These are phyloP conservation scores for Campoletis raptor DNA, from an alignment of 2,888 invertebrate species.

Conservation along the genomic window DNA sequence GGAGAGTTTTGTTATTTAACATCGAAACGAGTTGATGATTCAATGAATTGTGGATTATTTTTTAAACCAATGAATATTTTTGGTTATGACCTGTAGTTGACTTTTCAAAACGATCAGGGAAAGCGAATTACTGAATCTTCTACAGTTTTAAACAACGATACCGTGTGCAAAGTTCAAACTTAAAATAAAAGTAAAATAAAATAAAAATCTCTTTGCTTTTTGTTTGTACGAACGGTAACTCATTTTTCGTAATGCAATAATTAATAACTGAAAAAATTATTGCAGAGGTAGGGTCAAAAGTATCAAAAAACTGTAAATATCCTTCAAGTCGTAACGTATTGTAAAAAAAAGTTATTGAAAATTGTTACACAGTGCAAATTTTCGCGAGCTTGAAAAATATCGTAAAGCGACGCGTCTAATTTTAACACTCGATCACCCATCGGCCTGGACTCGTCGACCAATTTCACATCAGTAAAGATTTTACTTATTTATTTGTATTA, in stretches of 20 bases:
- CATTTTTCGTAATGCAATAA: conserved; percentile 40
- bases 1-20: conserved; percentile 14
- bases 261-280: conserved; percentile 13
- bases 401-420: conserved; percentile 51
- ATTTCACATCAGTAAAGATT: conserved; percentile 30
- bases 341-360: conserved; percentile 5
- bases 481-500: not conserved
- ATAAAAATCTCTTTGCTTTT: conserved; percentile 12
- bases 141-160: conserved; percentile 25
- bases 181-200: conserved; percentile 37
- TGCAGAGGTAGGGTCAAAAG: conserved; percentile 2
- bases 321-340: conserved; percentile 7
- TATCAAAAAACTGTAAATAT: conserved; percentile 4
- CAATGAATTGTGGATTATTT: conserved; percentile 9
- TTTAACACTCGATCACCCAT: conserved; percentile 67
- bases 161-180: conserved; percentile 49
- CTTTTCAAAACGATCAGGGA: conserved; percentile 20
- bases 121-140: conserved; percentile 17
- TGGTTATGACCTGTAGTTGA: not conserved
- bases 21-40: conserved; percentile 6
- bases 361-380: conserved; percentile 38
- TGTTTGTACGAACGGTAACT: conserved; percentile 59
- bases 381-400: conserved; percentile 50
- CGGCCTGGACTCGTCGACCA: conserved; percentile 41
- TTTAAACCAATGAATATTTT: not conserved